A percentile compares a stretch with the other conserved stretches of the same genome.
Conservation (phyloP, 2,888 invertebrate species). For the Orthosia cruda region DNA sequence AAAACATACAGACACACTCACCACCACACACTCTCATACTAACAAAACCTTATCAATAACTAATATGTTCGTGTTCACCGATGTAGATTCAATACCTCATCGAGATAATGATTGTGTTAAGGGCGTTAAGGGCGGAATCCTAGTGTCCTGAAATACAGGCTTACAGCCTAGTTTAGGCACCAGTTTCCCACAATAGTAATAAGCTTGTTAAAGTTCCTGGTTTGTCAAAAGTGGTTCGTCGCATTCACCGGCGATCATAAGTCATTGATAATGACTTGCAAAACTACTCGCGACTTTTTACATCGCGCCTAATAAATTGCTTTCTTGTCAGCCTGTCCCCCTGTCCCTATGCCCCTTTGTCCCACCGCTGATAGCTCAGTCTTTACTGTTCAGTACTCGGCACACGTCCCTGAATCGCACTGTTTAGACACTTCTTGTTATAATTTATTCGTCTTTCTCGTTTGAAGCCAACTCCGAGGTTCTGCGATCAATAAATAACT, state of each 20-base stretch:
- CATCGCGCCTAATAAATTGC: background rate
- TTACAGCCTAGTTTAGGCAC: background rate
- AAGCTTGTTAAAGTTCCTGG: too few species aligned
- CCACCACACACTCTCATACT: too few species aligned
- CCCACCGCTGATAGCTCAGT: background rate
- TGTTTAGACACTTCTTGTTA: slow-evolving; percentile 46
- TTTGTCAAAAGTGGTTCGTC: too few species aligned
- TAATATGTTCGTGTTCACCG: too few species aligned
- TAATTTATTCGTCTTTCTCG: slow-evolving; percentile 40
- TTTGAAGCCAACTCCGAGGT: slow-evolving; percentile 2
- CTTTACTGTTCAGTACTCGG: background rate
- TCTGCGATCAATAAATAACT: slow-evolving; percentile 36
- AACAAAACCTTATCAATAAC: too few species aligned
- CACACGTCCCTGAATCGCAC: slow-evolving; percentile 31
- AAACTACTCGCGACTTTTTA: background rate
- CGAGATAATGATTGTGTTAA: too few species aligned
- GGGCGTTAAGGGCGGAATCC: too few species aligned
- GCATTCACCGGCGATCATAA: background rate
- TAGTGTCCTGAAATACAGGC: too few species aligned
- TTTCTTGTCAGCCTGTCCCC: background rate
- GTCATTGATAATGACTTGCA: slow-evolving; percentile 1
- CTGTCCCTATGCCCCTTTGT: background rate
- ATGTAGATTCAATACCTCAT: too few species aligned
- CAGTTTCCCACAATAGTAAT: too few species aligned
- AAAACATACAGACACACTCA: too few species aligned